Evolutionary conservation across 2,113 vertebrate species (phyloP).

Genomic region (Motacilla alba): DNA sequence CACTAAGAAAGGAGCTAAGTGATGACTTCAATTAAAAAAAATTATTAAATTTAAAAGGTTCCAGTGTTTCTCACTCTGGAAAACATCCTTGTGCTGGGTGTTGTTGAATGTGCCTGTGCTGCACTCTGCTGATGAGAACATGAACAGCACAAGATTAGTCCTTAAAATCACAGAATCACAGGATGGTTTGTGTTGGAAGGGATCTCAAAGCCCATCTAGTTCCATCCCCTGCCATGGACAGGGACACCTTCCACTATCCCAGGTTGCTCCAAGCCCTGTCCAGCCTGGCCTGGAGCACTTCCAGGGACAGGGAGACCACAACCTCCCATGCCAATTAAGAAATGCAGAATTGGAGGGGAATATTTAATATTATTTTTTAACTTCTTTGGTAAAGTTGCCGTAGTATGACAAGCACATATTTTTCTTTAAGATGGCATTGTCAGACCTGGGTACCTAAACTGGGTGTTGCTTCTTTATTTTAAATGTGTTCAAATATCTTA

Average conservation of each 20-base stretch:
- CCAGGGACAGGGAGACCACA: not conserved
- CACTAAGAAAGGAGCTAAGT: not conserved
- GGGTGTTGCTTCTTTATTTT: not conserved
- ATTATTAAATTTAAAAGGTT: not conserved
- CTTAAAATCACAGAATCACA: not conserved
- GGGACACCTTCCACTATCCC: not conserved
- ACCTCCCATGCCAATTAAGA: not conserved
- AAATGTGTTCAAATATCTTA: not conserved
- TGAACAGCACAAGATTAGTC: not conserved
- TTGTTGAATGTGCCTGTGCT: not conserved
- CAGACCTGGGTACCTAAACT: not conserved
- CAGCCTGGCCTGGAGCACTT: not conserved
- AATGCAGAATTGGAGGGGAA: not conserved
- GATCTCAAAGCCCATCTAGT: not conserved
- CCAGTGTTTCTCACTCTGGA: not conserved
- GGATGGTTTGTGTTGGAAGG: not conserved
- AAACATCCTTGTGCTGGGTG: not conserved
- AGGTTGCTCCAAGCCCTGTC: rapidly evolving
- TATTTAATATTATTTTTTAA: not conserved
- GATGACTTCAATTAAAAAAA: not conserved
- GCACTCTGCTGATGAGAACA: slow-evolving; percentile 22
- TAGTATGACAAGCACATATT: no score
- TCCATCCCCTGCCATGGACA: not conserved
- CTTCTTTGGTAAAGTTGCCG: not conserved
- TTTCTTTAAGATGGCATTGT: not conserved